Evolutionary conservation across 92 coral and sea anemone species (phyloP).

Genomic region (Epizoanthus fatuus): DNA sequence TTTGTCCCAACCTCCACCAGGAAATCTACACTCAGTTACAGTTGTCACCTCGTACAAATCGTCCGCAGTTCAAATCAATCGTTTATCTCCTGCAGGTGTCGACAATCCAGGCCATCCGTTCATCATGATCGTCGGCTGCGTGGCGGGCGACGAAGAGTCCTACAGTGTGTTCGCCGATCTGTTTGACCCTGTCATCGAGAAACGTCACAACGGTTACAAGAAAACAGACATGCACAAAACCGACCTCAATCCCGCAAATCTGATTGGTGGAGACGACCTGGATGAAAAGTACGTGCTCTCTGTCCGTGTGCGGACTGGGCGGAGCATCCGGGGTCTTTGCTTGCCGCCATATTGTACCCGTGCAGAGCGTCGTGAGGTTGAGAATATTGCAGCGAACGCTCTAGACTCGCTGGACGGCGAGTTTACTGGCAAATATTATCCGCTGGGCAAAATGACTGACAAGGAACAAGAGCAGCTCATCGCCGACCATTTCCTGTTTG

Average conservation of each 20-base stretch:
- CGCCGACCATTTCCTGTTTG: conserved; percentile 90
- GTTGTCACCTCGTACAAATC: too few species aligned
- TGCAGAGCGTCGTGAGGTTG: conserved; percentile 92
- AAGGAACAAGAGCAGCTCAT: conserved; percentile 92
- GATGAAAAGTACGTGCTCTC: conserved; percentile 91
- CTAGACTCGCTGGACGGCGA: conserved; percentile 84
- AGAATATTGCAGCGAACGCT: conserved; percentile 77
- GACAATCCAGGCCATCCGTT: conserved; percentile 98
- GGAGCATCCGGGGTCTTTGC: conserved; percentile 89
- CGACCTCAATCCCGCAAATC: conserved; percentile 84
- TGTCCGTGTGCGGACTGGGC: conserved; percentile 95
- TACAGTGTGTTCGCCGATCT: conserved; percentile 86
- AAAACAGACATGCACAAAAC: conserved; percentile 94
- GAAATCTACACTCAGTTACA: too few species aligned
- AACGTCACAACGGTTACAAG: conserved; percentile 91
- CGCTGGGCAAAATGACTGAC: conserved; percentile 91
- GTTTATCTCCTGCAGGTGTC: conserved; percentile 48
- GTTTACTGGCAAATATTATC: conserved; percentile 92
- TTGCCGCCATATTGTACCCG: conserved; percentile 94
- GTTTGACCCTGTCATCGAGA: conserved; percentile 90
- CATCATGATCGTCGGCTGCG: conserved; percentile 94
- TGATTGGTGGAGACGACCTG: conserved; percentile 91
- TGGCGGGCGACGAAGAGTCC: conserved; percentile 94
- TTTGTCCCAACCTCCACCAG: not conserved
- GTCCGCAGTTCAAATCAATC: too few species aligned